Conservation (phyloP, 2,888 invertebrate genomes). For the Calliphora vomitoria region DNA sequence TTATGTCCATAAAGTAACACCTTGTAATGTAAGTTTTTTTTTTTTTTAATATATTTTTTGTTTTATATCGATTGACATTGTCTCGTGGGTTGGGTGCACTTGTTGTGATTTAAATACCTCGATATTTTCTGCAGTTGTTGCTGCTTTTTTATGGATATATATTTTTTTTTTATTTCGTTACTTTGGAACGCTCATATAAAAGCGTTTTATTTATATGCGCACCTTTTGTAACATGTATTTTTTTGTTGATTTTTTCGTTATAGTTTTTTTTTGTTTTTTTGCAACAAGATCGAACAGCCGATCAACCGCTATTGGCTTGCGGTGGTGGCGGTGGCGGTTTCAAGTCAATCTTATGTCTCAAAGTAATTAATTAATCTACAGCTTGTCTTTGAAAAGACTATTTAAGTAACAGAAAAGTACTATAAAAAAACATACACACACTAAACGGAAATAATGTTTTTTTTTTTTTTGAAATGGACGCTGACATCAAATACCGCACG, state of each 20-base stretch:
- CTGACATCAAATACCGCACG: conserved; percentile 20
- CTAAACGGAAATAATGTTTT: conserved; percentile 45
- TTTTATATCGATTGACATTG: conserved; percentile 43
- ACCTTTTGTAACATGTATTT: conserved; percentile 46
- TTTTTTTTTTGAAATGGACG: conserved; percentile 23
- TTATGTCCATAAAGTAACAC: conserved; percentile 48
- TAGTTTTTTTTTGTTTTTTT: conserved; percentile 12
- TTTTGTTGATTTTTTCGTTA: conserved; percentile 5
- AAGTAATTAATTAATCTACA: conserved; percentile 70
- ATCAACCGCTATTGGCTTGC: conserved; percentile 35
- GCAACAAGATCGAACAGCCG: conserved; percentile 50
- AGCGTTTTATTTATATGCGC: conserved; percentile 32
- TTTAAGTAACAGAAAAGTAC: neutral
- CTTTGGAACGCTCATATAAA: neutral
- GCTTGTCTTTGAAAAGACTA: conserved; percentile 15
- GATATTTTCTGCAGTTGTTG: conserved; percentile 19
- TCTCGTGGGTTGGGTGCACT: conserved; percentile 62
- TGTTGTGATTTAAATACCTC: conserved; percentile 52
- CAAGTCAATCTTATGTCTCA: conserved; percentile 58
- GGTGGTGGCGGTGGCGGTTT: conserved; percentile 66
- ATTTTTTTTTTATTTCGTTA: conserved; percentile 20
- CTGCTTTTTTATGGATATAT: conserved; percentile 32
- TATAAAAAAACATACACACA: conserved; percentile 10
- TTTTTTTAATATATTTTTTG: neutral
- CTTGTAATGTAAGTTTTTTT: conserved; percentile 23